Conservation (phyloP, 2,888 invertebrate species). For the Miltochrista miniata region DNA sequence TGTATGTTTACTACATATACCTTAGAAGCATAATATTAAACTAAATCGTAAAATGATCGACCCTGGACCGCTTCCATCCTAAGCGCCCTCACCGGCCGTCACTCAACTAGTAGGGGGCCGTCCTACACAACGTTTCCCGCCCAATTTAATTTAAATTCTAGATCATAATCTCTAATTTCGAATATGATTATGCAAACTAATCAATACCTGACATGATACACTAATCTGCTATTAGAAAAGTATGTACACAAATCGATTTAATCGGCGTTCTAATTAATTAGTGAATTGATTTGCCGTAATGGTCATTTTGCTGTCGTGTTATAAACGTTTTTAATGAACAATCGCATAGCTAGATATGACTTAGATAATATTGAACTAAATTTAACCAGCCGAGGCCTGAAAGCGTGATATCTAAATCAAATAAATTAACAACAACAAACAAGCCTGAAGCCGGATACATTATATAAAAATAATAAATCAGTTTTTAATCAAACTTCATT, state of each 20-base stretch:
- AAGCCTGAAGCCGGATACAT: conserved; percentile 45
- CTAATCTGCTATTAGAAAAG: conserved; percentile 21
- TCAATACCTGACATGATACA: conserved; percentile 28
- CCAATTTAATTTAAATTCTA: conserved; percentile 30
- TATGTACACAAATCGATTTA: conserved; percentile 18
- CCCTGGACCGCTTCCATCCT: conserved; percentile 6
- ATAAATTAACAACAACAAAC: conserved; percentile 47
- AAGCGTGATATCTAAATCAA: conserved; percentile 56
- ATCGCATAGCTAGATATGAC: conserved; percentile 22
- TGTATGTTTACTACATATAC: too few relatives aligned
- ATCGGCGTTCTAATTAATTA: conserved; percentile 36
- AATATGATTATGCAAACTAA: conserved; percentile 32
- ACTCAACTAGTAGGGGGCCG: conserved; percentile 16
- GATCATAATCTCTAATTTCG: conserved; percentile 32
- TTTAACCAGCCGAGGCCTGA: conserved; percentile 22
- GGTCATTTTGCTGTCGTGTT: conserved; percentile 37
- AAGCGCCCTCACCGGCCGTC: conserved; percentile 11
- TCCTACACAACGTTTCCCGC: conserved; percentile 22
- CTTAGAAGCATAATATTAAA: not conserved
- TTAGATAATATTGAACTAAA: conserved; percentile 24
- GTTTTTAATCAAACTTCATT: conserved; percentile 74
- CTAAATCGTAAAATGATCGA: not conserved
- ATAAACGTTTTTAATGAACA: conserved; percentile 35
- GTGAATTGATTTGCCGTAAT: conserved; percentile 29
- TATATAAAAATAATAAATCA: conserved; percentile 63